phyloP scores from a whole-genome alignment of 2,113 vertebrate genomes.

The Leucopsar rothschildi region DNA sequence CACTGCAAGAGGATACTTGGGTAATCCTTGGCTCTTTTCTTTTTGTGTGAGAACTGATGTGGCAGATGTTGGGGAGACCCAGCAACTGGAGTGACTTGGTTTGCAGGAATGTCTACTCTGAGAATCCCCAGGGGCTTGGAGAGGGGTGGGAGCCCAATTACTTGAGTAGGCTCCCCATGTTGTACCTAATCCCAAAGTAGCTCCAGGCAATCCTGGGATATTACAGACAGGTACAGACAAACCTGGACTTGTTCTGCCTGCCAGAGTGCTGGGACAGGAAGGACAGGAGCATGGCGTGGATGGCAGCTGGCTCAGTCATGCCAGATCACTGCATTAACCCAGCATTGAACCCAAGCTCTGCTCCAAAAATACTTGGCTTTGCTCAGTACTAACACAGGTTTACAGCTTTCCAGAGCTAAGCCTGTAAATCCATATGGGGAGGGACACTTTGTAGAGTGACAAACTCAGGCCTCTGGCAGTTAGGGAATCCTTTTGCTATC shows the following conservation, averaged over 20 bases:
- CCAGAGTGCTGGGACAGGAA: background rate
- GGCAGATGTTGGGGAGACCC: background rate
- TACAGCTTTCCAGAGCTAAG: background rate
- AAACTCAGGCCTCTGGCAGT: background rate
- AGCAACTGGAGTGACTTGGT: background rate
- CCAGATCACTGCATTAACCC: background rate
- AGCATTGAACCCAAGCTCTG: background rate
- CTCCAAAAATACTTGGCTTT: slow-evolving; percentile 5
- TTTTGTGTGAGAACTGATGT: background rate
- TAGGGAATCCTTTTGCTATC: background rate
- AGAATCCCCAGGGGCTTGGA: background rate
- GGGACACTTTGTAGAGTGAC: background rate
- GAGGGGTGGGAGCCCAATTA: background rate
- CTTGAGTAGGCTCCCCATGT: background rate
- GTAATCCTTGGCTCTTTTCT: background rate
- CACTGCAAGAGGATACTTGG: background rate
- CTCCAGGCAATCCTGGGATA: background rate
- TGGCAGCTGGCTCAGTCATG: background rate
- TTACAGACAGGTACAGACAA: background rate
- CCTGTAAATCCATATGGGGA: background rate
- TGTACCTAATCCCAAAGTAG: background rate
- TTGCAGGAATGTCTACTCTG: background rate
- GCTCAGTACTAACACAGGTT: background rate
- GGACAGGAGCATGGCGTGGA: background rate
- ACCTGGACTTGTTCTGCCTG: background rate